Conservation (phyloP, 2,797 vertebrate genomes). For the Dermochelys coriacea region DNA sequence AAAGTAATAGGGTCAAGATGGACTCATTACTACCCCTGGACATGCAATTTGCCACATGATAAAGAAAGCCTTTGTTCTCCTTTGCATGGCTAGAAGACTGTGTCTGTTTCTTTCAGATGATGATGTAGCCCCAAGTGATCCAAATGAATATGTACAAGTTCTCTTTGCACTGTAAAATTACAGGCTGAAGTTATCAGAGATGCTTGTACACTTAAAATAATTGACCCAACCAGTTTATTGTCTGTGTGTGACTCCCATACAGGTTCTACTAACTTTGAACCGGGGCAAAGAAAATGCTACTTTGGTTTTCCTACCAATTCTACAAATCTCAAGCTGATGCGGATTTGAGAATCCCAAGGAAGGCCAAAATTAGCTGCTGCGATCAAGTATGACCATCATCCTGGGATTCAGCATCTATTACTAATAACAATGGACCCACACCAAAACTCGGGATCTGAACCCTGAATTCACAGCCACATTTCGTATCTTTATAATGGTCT, state of each 20-base stretch:
- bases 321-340: neutral
- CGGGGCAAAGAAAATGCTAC: neutral
- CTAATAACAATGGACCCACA: neutral
- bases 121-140: too few species aligned
- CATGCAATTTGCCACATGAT: too few species aligned
- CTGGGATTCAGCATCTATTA: neutral
- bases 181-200: too few species aligned
- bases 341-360: neutral
- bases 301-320: neutral
- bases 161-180: too few species aligned
- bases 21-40: too few species aligned
- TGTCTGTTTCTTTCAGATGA: too few species aligned
- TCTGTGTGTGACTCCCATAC: neutral
- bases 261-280: neutral
- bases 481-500: neutral
- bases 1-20: too few species aligned
- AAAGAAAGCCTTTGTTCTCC: too few species aligned
- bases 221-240: neutral
- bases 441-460: neutral
- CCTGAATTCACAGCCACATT: neutral
- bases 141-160: too few species aligned
- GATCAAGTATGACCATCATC: neutral
- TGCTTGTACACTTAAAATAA: neutral
- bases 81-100: too few species aligned
- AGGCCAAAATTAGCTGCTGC: neutral